Base-by-base conservation (phyloP, 1,140 invertebrate genomes). In the Monomorium pharaonis region DNA sequence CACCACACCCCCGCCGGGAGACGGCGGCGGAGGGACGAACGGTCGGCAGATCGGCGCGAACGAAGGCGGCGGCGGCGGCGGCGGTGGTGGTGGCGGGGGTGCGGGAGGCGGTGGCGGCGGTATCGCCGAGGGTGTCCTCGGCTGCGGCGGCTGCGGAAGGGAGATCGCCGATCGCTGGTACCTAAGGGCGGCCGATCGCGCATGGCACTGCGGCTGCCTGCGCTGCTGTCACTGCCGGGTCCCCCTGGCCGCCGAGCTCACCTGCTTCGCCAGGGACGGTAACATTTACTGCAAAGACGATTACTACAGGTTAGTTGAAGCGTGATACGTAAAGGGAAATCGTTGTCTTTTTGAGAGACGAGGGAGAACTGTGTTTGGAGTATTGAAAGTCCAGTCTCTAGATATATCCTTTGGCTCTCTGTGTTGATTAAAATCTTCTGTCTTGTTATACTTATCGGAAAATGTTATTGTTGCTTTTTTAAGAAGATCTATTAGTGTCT, bases 281-380 rank as follows among this genome's bases (percentile, higher is more conserved):
- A 97, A 98, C 92, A 99, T 99, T 91, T 99, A 98, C 94, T 99
- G 98, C 96, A 98, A 98, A 94, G 98, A 99, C 91, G 98, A 99
- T 95, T 99, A 99, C 94, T 98, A 98, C 94, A 97, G 98, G 98
- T 99, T 95, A 96, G 96, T 93, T 3, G n/a, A 54, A 67, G n/a
- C 33, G n/a, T 1, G 62, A 16, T 37, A 12, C 21, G 0, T 65
- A 24, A 47, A 12, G n/a, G n/a, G 44, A 18, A 24, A 74, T 56
- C 16, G 16, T 30, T 12, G 10, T 21, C 7, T 56, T 10, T 56
- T 33, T 24, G n/a, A 37, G 9, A 10, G 16, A 27, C 4, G 16
- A 37, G 33, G 10, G 3, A 27, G 27, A 47, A 44, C 3, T 14
- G 10, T n/a, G 7, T 12, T 65, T 9, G 3, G 6, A 47, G n/a